phyloP scores from a whole-genome alignment of 2,797 vertebrate species.

The Dallia pectoralis region DNA sequence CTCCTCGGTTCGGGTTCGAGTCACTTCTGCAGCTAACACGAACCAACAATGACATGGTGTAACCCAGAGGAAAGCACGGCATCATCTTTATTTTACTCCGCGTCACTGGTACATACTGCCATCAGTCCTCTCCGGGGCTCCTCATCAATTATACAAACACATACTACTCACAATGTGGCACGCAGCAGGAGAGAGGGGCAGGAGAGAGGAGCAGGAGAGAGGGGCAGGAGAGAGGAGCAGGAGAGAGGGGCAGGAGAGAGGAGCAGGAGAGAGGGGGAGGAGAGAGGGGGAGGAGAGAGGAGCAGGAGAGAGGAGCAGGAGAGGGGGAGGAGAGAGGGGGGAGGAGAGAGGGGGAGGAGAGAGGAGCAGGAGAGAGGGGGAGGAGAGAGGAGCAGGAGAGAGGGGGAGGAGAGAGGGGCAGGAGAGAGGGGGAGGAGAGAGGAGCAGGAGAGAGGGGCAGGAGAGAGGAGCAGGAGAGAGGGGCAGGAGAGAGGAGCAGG shows the following conservation, averaged over 20 bases:
- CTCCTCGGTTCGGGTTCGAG: background rate
- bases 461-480: background rate
- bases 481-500: too few species aligned
- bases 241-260: background rate
- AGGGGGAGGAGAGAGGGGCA: background rate
- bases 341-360: too few species aligned
- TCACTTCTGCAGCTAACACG: background rate
- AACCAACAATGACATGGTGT: background rate
- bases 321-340: background rate
- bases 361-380: background rate
- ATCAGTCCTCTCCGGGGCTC: background rate
- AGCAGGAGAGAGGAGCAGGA: background rate
- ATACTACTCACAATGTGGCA: background rate
- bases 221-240: too few species aligned
- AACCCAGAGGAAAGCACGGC: background rate
- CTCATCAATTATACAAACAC: constrained; percentile 4
- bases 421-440: background rate
- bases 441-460: background rate
- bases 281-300: too few species aligned
- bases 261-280: background rate
- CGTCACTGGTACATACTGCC: background rate
- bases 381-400: too few species aligned
- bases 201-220: background rate
- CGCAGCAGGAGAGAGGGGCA: background rate
- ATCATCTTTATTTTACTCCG: background rate